Evolutionary conservation across 92 coral and sea anemone genomes (phyloP).

Genomic region (Parazoanthus atlanticus): DNA sequence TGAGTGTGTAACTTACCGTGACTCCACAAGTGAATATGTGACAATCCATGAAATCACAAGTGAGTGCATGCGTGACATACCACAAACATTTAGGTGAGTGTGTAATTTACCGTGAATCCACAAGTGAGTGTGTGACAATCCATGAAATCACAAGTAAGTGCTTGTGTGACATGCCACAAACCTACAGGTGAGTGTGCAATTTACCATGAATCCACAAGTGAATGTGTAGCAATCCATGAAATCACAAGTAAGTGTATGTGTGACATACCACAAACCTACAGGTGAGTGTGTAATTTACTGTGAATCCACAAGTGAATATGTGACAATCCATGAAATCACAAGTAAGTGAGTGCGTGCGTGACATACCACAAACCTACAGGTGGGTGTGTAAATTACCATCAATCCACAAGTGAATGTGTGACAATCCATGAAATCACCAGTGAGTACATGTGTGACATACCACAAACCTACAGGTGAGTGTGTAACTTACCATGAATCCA

Average conservation of each 20-base stretch:
- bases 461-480: not conserved
- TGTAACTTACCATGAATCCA: not conserved
- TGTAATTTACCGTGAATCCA: no score
- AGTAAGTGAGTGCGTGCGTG: not conserved
- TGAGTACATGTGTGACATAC: not conserved
- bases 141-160: no score
- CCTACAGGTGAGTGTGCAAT: not conserved
- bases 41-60: no score
- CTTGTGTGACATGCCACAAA: no score
- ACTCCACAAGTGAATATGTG: no score
- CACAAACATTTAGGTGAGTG: no score
- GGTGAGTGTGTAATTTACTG: not conserved
- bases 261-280: no score
- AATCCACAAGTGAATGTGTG: slow-evolving; percentile 8
- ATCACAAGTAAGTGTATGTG: slow-evolving; percentile 13
- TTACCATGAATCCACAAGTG: slow-evolving; percentile 1
- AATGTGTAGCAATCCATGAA: slow-evolving; percentile 64
- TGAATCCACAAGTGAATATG: slow-evolving; percentile 18
- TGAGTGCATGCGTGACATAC: no score
- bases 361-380: not conserved
- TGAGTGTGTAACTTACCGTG: no score
- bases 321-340: slow-evolving; percentile 68
- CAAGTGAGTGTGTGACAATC: no score
- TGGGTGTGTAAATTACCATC: not conserved
- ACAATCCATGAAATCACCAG: not conserved